A percentile compares a stretch with the other conserved stretches of the same genome.
These are phyloP conservation scores for Macrochelys suwanniensis DNA, from an alignment of 2,797 vertebrate genomes.

Conservation along the genomic window DNA sequence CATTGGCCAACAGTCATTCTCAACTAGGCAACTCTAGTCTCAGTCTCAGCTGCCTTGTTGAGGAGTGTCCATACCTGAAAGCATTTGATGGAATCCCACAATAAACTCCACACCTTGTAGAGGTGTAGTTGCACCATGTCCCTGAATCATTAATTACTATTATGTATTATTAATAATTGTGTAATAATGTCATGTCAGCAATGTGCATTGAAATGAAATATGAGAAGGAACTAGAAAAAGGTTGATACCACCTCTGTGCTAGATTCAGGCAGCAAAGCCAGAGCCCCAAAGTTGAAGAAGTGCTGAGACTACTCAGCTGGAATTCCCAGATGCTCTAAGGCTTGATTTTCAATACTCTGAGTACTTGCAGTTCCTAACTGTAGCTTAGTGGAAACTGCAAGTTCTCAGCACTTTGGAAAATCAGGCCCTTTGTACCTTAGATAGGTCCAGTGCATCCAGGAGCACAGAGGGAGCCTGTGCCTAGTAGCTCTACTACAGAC, in stretches of 20 bases:
- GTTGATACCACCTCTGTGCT: not conserved
- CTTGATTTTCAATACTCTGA: not conserved
- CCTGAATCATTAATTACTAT: not conserved
- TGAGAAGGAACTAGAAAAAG: not conserved
- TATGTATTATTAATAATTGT: not conserved
- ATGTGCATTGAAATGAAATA: not conserved
- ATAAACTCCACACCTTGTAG: not conserved
- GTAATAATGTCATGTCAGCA: not conserved
- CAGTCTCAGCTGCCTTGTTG: not conserved
- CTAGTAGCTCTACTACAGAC: not conserved
- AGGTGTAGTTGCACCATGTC: not conserved
- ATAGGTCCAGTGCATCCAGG: not conserved
- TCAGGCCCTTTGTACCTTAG: not conserved
- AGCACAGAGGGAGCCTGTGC: not conserved
- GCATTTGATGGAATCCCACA: not conserved
- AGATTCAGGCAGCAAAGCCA: not conserved
- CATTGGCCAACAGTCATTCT: not conserved
- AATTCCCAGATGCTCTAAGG: not conserved
- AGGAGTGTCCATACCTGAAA: not conserved
- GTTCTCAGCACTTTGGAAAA: not conserved
- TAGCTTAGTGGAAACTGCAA: not conserved
- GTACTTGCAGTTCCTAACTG: not conserved
- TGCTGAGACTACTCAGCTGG: not conserved
- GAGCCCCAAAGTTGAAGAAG: not conserved
- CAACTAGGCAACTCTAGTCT: not conserved